A percentile compares a stretch with the other conserved stretches of the same genome.
Evolutionary conservation across 2,888 invertebrate species (phyloP).

Genomic region (Yponomeuta evonymella): DNA sequence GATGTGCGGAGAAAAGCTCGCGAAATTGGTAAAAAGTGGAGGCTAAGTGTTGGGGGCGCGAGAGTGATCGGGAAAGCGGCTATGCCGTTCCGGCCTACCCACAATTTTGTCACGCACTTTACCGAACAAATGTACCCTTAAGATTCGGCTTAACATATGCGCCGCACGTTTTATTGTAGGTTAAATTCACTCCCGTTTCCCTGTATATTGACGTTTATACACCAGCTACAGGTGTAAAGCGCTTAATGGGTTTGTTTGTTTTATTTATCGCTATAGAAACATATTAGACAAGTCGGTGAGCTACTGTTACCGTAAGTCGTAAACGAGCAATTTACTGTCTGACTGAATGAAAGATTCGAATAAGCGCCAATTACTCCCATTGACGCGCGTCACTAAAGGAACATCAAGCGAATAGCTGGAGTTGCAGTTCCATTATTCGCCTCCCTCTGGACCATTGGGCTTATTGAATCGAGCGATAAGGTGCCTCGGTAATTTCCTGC

Average conservation of each 20-base stretch:
- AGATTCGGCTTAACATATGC: slow-evolving; percentile 67
- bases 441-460: slow-evolving; percentile 54
- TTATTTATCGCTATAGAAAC: slow-evolving; percentile 16
- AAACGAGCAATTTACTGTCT: slow-evolving; percentile 8
- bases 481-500: slow-evolving; percentile 70
- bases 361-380: slow-evolving; percentile 61
- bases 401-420: slow-evolving; percentile 47
- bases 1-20: slow-evolving; percentile 68
- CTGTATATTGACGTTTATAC: slow-evolving; percentile 48
- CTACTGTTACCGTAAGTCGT: slow-evolving; percentile 5
- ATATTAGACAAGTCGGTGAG: background rate
- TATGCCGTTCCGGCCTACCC: slow-evolving; percentile 42
- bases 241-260: slow-evolving; percentile 36
- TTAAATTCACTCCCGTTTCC: slow-evolving; percentile 46
- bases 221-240: slow-evolving; percentile 44
- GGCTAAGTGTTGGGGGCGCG: slow-evolving; percentile 65
- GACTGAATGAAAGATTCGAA: slow-evolving; percentile 38
- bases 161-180: slow-evolving; percentile 66
- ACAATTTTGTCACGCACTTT: slow-evolving; percentile 72
- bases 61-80: slow-evolving; percentile 62
- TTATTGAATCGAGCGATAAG: slow-evolving; percentile 74
- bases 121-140: slow-evolving; percentile 70
- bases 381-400: slow-evolving; percentile 42
- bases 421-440: slow-evolving; percentile 70
- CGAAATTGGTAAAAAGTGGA: slow-evolving; percentile 74